phyloP scores from a whole-genome alignment of 2,797 vertebrate genomes.

The Streptopelia turtur region DNA sequence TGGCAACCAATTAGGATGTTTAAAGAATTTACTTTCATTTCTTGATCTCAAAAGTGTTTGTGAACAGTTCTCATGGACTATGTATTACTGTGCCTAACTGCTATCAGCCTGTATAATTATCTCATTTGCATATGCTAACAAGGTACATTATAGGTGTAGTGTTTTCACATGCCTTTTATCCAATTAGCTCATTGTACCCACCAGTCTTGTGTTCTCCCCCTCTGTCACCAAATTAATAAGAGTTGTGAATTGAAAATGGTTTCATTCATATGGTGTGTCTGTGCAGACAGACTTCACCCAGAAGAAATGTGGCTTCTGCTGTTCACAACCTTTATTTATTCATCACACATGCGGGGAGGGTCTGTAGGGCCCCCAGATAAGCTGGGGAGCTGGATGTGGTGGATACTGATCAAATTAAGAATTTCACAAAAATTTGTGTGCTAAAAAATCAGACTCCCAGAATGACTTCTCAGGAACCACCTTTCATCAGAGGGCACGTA shows the following conservation, averaged over 20 bases:
- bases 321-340: conserved; percentile 20
- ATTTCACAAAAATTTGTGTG: background rate
- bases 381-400: background rate
- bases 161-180: conserved; percentile 65
- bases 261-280: conserved; percentile 54
- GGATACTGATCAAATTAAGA: background rate
- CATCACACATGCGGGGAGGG: background rate
- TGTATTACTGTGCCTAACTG: conserved; percentile 53
- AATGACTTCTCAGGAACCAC: background rate
- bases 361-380: background rate
- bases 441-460: background rate
- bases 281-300: conserved; percentile 27
- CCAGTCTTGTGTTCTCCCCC: conserved; percentile 18
- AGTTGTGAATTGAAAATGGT: conserved; percentile 57
- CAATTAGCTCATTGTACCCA: conserved; percentile 49
- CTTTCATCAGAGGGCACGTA: background rate
- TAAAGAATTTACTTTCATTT: conserved; percentile 64
- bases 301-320: conserved; percentile 35
- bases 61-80: conserved; percentile 45
- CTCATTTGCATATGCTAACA: conserved; percentile 69
- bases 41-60: conserved; percentile 49
- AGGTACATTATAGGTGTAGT: conserved; percentile 49
- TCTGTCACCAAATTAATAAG: conserved; percentile 52
- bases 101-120: conserved; percentile 46
- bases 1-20: conserved; percentile 68